Evolutionary conservation across 2,888 invertebrate species (phyloP).

Genomic region (Carabus problematicus): DNA sequence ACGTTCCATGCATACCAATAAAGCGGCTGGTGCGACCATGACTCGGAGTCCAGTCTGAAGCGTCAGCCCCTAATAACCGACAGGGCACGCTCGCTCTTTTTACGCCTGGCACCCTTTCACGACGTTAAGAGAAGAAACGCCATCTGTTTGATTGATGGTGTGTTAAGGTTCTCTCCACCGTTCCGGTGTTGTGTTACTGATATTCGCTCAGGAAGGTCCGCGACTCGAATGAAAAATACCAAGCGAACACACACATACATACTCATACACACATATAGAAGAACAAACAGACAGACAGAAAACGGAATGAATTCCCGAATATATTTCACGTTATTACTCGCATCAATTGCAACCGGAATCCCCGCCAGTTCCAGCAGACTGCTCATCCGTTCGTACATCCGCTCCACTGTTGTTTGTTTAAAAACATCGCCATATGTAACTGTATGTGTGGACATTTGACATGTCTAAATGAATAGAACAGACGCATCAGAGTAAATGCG

Average conservation of each 20-base stretch:
- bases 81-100: slow-evolving; percentile 35
- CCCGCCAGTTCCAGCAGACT: too few relatives aligned
- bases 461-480: too few relatives aligned
- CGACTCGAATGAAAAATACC: slow-evolving; percentile 15
- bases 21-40: slow-evolving; percentile 5
- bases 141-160: slow-evolving; percentile 41
- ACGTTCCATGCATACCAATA: slow-evolving; percentile 42
- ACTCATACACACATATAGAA: background rate
- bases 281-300: too few relatives aligned
- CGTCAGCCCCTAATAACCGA: slow-evolving; percentile 30
- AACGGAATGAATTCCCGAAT: slow-evolving; percentile 6
- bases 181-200: slow-evolving; percentile 13
- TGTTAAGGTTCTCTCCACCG: slow-evolving; percentile 25
- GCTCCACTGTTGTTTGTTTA: too few relatives aligned
- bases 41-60: too few relatives aligned
- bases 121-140: slow-evolving; percentile 38
- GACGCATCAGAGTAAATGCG: too few relatives aligned
- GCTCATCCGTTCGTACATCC: too few relatives aligned
- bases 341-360: slow-evolving; percentile 4
- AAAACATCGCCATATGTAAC: too few relatives aligned
- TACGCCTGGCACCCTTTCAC: slow-evolving; percentile 40
- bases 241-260: background rate
- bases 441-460: too few relatives aligned
- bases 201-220: background rate
- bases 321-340: slow-evolving; percentile 12